Base-by-base conservation (phyloP, 2,113 vertebrate genomes). In the Psophia crepitans region DNA sequence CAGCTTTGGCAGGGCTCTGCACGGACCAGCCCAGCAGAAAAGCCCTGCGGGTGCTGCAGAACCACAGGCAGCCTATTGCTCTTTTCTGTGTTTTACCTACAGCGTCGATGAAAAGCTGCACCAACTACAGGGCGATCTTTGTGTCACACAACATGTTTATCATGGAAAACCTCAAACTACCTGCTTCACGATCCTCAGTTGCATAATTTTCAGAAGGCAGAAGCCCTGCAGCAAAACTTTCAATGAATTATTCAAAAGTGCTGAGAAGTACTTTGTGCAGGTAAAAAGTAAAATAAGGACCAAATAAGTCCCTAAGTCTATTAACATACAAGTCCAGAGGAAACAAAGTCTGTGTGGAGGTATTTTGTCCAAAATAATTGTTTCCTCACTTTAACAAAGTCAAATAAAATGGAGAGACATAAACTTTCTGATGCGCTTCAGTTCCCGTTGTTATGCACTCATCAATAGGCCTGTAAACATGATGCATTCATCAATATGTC, bases 221-320 rank as follows among this genome's bases (percentile, higher is more conserved):
- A 39, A 95, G 68, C 89, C 90, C 97, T 88, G 71, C 77, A 97
- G 90, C 64, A 61, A 92, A 97, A 87, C 74, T 89, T 88, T 56
- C 68, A 56, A 73, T 91, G 77, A 97, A 94, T 96, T 97, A 96
- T 94, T 96, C 60, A 97, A 96, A 98, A 93, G 78, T 74, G 53
- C 92, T 86, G 90, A 97, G 87, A 95, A 96, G 71, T 94, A 70
- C 93, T 96, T 96, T 92, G 68, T 95, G 57, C 68, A 41, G 95
- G 76, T 85, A 93, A 97, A 92, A 73, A 94, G 61, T 85, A 86
- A 97, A 97, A 89, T 87, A 89, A 88, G 48, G 54, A 78, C 83
- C n/a, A 56, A 73, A 20, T 39, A 68, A 87, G 94, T 93, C 83
- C 87, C 8, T 28, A 19, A 63, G 93, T 43, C 78, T 95, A 65